A percentile compares a stretch with the other conserved stretches of the same genome.
Conservation (phyloP, 2,797 vertebrate genomes). For the Microhierax caerulescens region DNA sequence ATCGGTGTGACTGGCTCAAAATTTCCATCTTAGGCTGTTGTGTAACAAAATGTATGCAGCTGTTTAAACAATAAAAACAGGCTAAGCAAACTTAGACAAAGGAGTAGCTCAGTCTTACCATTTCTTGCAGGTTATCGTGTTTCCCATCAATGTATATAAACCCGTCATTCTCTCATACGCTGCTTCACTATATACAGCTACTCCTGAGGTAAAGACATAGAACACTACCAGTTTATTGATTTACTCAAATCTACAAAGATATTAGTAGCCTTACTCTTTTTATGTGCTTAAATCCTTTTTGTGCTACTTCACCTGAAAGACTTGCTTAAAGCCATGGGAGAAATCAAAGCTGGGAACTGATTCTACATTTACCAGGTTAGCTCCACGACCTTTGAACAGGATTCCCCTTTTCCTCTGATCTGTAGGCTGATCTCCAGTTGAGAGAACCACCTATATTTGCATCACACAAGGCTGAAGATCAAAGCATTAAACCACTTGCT, state of each 20-base stretch:
- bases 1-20: not conserved
- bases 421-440: not conserved
- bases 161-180: not conserved
- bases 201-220: not conserved
- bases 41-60: not conserved
- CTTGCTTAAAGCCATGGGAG: not conserved
- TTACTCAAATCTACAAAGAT: not conserved
- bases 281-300: constrained; percentile 1
- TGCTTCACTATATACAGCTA: not conserved
- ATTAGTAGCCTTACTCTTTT: not conserved
- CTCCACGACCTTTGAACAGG: not conserved
- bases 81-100: not conserved
- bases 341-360: constrained; percentile 25
- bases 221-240: not conserved
- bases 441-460: not conserved
- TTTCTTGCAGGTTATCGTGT: not conserved
- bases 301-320: not conserved
- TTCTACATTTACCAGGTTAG: not conserved
- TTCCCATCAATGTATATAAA: not conserved
- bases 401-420: not conserved
- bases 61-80: not conserved
- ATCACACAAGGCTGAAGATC: not conserved
- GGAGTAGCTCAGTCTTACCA: not conserved
- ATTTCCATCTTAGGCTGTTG: not conserved
- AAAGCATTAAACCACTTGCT: not conserved